Evolutionary conservation across 2,888 invertebrate genomes (phyloP).

Genomic region (Caenorhabditis sp.): DNA sequence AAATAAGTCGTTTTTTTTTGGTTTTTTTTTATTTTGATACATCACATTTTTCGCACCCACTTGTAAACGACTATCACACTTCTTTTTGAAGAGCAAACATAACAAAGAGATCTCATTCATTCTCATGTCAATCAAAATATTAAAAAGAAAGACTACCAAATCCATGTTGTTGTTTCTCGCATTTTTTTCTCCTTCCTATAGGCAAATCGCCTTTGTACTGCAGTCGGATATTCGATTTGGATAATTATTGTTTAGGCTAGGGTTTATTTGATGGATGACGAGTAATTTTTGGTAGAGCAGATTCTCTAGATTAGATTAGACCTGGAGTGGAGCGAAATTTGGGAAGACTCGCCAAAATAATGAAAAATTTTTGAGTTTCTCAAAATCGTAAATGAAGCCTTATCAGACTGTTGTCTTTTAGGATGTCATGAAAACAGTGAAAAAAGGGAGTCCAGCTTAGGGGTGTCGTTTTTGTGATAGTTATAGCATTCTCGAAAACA

Average conservation of each 20-base stretch:
- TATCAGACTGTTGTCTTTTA: no score
- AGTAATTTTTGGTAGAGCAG: not conserved
- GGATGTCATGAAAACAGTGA: no score
- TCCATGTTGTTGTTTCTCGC: not conserved
- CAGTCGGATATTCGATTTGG: not conserved
- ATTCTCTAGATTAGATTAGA: not conserved
- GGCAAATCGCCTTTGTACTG: not conserved
- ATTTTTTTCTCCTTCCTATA: not conserved
- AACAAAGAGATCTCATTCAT: slow-evolving; percentile 1
- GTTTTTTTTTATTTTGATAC: not conserved
- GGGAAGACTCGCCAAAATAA: not conserved
- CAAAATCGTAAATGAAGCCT: no score
- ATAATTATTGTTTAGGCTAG: not conserved
- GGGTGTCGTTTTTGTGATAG: no score
- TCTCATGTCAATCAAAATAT: slow-evolving; percentile 30
- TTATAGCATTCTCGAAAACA: no score
- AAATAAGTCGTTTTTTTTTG: not conserved
- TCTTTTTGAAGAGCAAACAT: not conserved
- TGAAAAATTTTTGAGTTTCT: not conserved
- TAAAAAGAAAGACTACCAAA: not conserved
- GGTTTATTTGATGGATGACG: not conserved
- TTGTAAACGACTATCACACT: not conserved
- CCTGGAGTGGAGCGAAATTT: not conserved
- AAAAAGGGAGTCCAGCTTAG: no score
- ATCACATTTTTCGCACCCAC: not conserved